Evolutionary conservation across 2,113 vertebrate genomes (phyloP).

Genomic region (Amblyopsis rosae): DNA sequence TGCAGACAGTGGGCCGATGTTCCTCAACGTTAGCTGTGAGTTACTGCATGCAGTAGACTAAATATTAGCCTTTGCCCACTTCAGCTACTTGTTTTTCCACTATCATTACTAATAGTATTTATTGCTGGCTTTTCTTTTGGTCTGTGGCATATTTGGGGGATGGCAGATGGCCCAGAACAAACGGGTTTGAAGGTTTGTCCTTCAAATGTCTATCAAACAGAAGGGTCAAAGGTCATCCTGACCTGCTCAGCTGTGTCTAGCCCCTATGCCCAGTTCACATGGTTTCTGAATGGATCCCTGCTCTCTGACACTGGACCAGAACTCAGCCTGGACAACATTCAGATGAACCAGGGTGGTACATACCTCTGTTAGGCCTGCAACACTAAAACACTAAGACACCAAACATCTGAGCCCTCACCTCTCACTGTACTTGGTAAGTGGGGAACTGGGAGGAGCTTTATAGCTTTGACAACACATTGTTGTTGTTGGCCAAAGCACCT

Average conservation of each 20-base stretch:
- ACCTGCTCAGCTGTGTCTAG: constrained; percentile 57
- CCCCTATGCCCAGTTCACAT: constrained; percentile 44
- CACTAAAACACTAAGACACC: constrained; percentile 38
- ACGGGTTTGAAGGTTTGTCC: neutral
- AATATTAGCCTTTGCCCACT: too few relatives aligned
- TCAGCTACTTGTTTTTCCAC: too few relatives aligned
- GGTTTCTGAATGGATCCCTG: constrained; percentile 44
- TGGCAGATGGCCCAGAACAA: constrained; percentile 61
- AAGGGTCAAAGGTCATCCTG: constrained; percentile 51
- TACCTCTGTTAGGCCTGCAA: constrained; percentile 66
- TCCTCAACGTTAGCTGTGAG: constrained; percentile 64
- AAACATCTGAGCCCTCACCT: constrained; percentile 30
- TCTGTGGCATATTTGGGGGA: too few relatives aligned
- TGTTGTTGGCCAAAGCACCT: too few relatives aligned
- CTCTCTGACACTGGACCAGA: constrained; percentile 23
- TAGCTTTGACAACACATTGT: too few relatives aligned
- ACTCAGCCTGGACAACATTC: constrained; percentile 43
- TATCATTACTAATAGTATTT: too few relatives aligned
- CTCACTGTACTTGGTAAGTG: constrained; percentile 51
- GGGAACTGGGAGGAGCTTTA: neutral
- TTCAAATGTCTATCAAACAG: neutral
- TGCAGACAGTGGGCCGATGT: constrained; percentile 41
- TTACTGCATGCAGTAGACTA: neutral
- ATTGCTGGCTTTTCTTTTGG: too few relatives aligned
- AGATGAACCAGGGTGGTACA: constrained; percentile 47